A percentile compares a stretch with the other conserved stretches of the same genome.
Conservation (phyloP, 2,797 vertebrate species). For the Coregonus ussuriensis region DNA sequence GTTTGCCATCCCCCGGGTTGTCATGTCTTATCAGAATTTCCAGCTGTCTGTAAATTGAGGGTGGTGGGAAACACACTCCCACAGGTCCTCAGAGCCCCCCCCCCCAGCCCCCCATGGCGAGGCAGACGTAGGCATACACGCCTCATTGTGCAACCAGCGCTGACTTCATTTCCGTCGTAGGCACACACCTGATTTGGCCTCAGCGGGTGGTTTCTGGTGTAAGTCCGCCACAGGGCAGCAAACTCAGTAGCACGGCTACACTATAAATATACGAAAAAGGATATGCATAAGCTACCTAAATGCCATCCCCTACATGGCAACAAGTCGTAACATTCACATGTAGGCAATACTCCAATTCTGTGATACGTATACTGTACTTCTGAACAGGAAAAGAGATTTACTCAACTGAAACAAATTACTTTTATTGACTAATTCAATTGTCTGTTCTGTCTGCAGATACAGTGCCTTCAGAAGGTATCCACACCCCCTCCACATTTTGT, state of each 20-base stretch:
- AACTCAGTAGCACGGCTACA: conserved; percentile 30
- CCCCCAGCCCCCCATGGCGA: conserved; percentile 30
- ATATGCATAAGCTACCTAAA: conserved; percentile 32
- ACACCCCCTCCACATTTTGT: neutral
- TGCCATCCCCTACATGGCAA: conserved; percentile 11
- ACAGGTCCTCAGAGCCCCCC: conserved; percentile 1
- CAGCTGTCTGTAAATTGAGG: conserved; percentile 41
- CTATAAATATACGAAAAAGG: conserved; percentile 48
- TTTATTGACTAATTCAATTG: too few relatives aligned
- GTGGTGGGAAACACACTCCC: conserved; percentile 22
- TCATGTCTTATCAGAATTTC: conserved; percentile 34
- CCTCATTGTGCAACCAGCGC: conserved; percentile 23
- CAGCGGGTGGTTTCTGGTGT: conserved; percentile 47
- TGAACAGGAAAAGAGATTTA: conserved; percentile 9
- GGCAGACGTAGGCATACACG: conserved; percentile 23
- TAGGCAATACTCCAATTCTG: conserved; percentile 17
- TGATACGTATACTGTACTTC: neutral
- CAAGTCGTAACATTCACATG: neutral
- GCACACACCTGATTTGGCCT: conserved; percentile 45
- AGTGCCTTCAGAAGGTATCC: too few relatives aligned
- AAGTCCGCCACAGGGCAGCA: conserved; percentile 16
- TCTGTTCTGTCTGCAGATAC: too few relatives aligned
- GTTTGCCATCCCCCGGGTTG: conserved; percentile 27
- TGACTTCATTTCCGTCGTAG: conserved; percentile 47
- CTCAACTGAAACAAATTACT: conserved; percentile 30